Evolutionary conservation across 2,113 vertebrate species (phyloP), one percentile per base, ranked within the genome.

Genomic region (Saimiri boliviensis): DNA sequence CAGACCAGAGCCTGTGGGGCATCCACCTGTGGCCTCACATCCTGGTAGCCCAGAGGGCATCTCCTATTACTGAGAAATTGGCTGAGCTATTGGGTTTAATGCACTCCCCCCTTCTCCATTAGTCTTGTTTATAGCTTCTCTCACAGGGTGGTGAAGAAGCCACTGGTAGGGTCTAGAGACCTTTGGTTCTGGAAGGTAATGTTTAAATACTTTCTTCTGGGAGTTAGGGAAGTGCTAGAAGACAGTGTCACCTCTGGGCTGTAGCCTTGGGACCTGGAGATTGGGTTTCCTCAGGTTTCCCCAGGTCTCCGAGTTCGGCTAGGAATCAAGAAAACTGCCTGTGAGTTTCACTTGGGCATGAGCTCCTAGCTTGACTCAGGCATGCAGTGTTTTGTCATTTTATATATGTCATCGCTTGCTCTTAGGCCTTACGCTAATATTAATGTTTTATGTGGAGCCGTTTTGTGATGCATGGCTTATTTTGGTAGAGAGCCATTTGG

Each of bases 381-480:
- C 7, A 0, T 35, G 49, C 10, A 3, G 45, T 27, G 32, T 79
- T n/a, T 71, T 68, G 6, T 70, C 80, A 25, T 60, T 63, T 84
- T 74, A 9, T 25, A 1, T n/a, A 6, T n/a, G 47, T 47, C n/a
- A 10, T 19, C 3, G 8, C 60, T 81, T 8, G 32, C n/a, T 56
- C 49, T 79, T n/a, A 19, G 23, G 54, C 45, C 47, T 94, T 25
- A 0, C 20, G 45, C 8, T 7, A 32, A 4, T 25, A 21, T 20
- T 86, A 7, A 30, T 73, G 83, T 87, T 63, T 58, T 30, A 49
- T 2, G 17, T 52, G 49, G 85, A 80, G 17, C 66, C 5, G 0
- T 79, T 92, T 89, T 56, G 58, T 83, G 40, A 86, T 66, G 90
- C 71, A 52, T 20, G 49, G 60, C 87, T 89, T 63, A 2, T 42